Evolutionary conservation across 2,797 vertebrate species (phyloP).

Genomic region (Microctenopoma steveboyesi): DNA sequence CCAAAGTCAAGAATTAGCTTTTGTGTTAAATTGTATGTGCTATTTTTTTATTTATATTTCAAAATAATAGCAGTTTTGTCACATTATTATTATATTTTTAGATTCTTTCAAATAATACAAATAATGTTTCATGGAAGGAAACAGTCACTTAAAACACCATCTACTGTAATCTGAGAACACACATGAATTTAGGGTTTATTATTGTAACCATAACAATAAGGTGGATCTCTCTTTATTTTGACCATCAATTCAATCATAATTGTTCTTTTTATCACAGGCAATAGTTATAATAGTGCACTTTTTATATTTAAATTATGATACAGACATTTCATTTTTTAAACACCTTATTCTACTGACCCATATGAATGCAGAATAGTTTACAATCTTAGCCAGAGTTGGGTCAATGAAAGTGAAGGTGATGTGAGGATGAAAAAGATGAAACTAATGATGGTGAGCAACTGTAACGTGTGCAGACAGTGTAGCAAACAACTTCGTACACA

Average conservation of each 20-base stretch:
- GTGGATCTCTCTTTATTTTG: slow-evolving; percentile 84
- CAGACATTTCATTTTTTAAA: slow-evolving; percentile 85
- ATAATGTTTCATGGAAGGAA: slow-evolving; percentile 3
- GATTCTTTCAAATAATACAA: not conserved
- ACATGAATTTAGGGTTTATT: slow-evolving; percentile 83
- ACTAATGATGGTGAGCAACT: slow-evolving; percentile 70
- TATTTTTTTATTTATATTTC: not conserved
- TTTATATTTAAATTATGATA: slow-evolving; percentile 88
- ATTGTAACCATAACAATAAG: slow-evolving; percentile 85
- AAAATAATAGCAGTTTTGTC: not conserved
- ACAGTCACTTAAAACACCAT: slow-evolving; percentile 4
- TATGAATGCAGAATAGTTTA: slow-evolving; percentile 85
- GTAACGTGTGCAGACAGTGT: slow-evolving; percentile 68
- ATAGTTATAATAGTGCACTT: slow-evolving; percentile 88
- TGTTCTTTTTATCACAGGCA: slow-evolving; percentile 86
- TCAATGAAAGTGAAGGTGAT: slow-evolving; percentile 74
- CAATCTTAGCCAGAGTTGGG: slow-evolving; percentile 85
- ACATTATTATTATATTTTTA: not conserved
- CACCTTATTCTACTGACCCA: slow-evolving; percentile 85
- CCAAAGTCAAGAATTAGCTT: no score
- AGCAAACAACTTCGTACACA: slow-evolving; percentile 69
- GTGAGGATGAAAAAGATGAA: slow-evolving; percentile 66
- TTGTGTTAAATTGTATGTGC: no score
- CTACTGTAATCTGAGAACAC: slow-evolving; percentile 51
- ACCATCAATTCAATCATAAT: slow-evolving; percentile 85